Evolutionary conservation across 1,140 invertebrate genomes (phyloP).

Genomic region (Anastrepha ludens): DNA sequence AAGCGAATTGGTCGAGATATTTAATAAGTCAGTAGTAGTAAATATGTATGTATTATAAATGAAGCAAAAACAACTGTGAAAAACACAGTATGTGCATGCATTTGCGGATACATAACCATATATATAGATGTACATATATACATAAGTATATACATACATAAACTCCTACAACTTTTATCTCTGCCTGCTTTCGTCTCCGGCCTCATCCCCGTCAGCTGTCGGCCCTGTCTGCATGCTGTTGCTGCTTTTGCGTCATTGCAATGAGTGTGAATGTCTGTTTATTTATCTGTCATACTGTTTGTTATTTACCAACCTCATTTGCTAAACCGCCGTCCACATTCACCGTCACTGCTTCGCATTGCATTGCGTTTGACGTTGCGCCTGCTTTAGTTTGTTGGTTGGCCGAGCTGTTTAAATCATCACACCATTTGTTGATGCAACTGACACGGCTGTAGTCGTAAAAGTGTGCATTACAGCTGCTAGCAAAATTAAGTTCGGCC

Average conservation of each 20-base stretch:
- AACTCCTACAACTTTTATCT: background rate
- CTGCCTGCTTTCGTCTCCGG: background rate
- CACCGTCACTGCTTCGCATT: background rate
- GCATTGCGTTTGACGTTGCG: background rate
- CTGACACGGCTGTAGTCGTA: background rate
- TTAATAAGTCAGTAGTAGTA: too few species aligned
- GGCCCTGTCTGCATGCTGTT: too few species aligned
- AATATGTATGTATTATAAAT: too few species aligned
- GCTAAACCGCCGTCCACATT: background rate
- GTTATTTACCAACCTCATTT: slow-evolving; percentile 20
- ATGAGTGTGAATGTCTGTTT: background rate
- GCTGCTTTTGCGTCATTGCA: too few species aligned
- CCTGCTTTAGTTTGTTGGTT: slow-evolving; percentile 3
- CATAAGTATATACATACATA: background rate
- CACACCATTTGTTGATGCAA: slow-evolving; percentile 52
- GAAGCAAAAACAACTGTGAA: too few species aligned
- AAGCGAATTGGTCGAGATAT: too few species aligned
- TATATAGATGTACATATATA: background rate
- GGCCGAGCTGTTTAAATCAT: slow-evolving; percentile 55
- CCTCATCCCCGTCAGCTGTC: background rate
- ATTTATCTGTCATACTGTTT: slow-evolving; percentile 30
- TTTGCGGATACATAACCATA: background rate
- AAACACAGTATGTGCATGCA: too few species aligned
- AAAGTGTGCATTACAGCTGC: too few species aligned
- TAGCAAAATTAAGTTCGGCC: too few species aligned